Percentiles rank a stretch among this genome's conserved stretches.
These are phyloP conservation scores for Mycteria americana DNA, from an alignment of 2,797 vertebrate genomes.

Conservation along the genomic window DNA sequence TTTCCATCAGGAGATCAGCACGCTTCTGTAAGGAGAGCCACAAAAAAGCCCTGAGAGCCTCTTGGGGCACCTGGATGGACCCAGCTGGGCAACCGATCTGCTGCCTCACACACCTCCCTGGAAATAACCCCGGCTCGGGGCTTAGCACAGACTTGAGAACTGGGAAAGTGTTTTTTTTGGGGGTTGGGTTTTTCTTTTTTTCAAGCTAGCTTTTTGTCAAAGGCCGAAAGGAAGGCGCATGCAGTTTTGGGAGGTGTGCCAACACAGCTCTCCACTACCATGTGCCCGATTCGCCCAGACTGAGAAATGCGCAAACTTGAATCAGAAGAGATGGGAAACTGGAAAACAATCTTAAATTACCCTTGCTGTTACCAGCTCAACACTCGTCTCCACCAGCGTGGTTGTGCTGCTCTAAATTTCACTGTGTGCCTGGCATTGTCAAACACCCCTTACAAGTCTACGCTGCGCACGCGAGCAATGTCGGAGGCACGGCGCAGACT, in stretches of 20 bases:
- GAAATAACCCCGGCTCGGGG: not conserved
- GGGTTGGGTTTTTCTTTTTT: not conserved
- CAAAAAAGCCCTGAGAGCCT: not conserved
- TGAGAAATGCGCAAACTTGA: not conserved
- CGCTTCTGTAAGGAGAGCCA: not conserved
- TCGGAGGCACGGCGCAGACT: not conserved
- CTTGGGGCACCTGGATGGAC: fast-evolving
- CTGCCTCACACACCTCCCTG: not conserved
- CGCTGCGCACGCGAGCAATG: fast-evolving
- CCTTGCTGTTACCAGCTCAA: not conserved
- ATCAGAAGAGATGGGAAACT: not conserved
- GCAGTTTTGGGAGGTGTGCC: too few relatives aligned
- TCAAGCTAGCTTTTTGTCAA: not conserved
- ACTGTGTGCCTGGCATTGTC: not conserved
- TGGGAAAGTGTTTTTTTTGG: not conserved
- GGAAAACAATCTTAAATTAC: not conserved
- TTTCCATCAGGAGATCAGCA: fast-evolving
- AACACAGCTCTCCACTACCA: not conserved
- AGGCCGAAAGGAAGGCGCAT: not conserved
- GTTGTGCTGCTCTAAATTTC: not conserved
- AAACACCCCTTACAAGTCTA: fast-evolving
- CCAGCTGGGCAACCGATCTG: fast-evolving
- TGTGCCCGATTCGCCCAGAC: not conserved
- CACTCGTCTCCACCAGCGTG: fast-evolving
- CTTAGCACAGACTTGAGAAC: not conserved